phyloP scores from a whole-genome alignment of 2,797 vertebrate species.

The Orestias chungarensis region DNA sequence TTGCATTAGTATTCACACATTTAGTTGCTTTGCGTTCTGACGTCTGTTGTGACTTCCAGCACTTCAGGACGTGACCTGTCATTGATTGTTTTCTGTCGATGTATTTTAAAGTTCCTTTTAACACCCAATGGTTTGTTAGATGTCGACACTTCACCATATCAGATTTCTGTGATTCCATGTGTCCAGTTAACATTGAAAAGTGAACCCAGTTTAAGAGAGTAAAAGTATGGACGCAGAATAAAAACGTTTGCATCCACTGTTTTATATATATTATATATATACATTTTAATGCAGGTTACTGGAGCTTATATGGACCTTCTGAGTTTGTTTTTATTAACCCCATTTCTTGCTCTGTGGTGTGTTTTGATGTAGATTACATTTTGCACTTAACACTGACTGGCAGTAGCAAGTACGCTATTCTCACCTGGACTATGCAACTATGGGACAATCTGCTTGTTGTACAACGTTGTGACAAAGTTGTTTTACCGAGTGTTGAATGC shows the following conservation, averaged over 20 bases:
- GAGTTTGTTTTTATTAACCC: slow-evolving; percentile 24
- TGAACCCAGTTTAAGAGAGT: slow-evolving; percentile 10
- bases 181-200: slow-evolving; percentile 9
- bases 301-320: slow-evolving; percentile 28
- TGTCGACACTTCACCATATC: slow-evolving; percentile 26
- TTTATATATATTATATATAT: too few relatives aligned
- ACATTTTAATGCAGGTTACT: slow-evolving; percentile 18
- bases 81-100: slow-evolving; percentile 6
- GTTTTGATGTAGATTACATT: slow-evolving; percentile 41
- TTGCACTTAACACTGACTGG: slow-evolving; percentile 67
- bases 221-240: not conserved
- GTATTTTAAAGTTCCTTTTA: slow-evolving; percentile 24
- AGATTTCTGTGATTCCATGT: slow-evolving; percentile 22
- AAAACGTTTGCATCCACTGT: slow-evolving; percentile 10
- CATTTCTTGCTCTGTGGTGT: slow-evolving; percentile 22
- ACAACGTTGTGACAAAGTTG: slow-evolving; percentile 44
- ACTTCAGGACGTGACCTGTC: slow-evolving; percentile 4
- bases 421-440: slow-evolving; percentile 81
- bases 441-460: slow-evolving; percentile 75
- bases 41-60: not conserved
- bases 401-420: slow-evolving; percentile 70
- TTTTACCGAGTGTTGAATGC: slow-evolving; percentile 69
- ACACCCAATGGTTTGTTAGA: slow-evolving; percentile 27
- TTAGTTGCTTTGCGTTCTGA: slow-evolving; percentile 19
- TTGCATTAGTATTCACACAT: not conserved